Evolutionary conservation across 2,113 vertebrate species (phyloP), one percentile per base, ranked within the genome.

Genomic region (Melospiza georgiana): DNA sequence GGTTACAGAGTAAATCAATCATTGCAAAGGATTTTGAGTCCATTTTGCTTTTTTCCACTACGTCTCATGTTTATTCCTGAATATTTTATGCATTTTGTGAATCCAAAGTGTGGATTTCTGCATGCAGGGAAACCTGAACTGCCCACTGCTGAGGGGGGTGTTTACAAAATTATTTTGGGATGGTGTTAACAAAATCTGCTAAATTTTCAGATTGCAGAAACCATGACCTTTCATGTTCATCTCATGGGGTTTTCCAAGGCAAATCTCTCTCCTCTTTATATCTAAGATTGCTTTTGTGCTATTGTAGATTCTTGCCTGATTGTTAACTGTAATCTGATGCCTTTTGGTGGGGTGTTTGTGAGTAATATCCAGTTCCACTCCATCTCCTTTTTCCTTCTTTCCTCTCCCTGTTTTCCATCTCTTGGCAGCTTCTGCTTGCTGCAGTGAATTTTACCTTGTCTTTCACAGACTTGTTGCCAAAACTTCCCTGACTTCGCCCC

Each of bases 401-500:
- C 30, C 24, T n/a, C 59, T 51, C 28, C 18, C 1, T n/a, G 25
- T 30, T 73, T 76, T 61, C n/a, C 22, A 11, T 61, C 52, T 65
- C 57, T 24, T 66, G 58, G 12, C 22, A 25, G 2, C 35, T 8
- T 19, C 46, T 52, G 33, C n/a, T 74, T 81, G 41, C 87, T 75
- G 35, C 37, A 81, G 20, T 81, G 54, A 80, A 11, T 87, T 55
- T 90, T 74, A 7, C 44, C n/a, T 85, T 90, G 2, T 74, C 21
- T 1, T 91, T 93, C 63, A 33, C 96, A 99, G 98, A 8, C 90
- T 95, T 2, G 89, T 98, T 71, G 97, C 98, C 41, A 97, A 97
- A 91, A 99, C 98, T 1, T 98, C 98, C 7, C 90, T 99, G 90
- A 98, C 96, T 52, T 98, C 98, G 2, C 98, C 99, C 0, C 98